Base-by-base conservation (phyloP, 2,113 vertebrate genomes). In the Lipotes vexillifer region DNA sequence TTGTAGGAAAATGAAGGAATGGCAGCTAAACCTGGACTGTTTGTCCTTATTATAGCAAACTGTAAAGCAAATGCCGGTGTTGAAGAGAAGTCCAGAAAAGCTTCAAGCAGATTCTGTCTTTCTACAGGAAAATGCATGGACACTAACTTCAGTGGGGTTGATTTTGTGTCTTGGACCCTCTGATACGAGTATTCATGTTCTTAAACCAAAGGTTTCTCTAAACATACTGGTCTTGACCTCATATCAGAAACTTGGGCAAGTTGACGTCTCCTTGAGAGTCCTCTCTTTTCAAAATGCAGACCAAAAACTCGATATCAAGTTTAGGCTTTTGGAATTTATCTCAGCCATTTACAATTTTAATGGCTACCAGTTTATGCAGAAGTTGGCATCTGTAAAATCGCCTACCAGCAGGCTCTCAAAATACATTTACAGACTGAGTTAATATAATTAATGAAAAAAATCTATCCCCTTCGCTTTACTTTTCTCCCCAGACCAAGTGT, bases 281-380 rank as follows among this genome's bases (percentile, higher is more conserved):
- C 77, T 97, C 38, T 97, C 94, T 83, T 95, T 82, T 86, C 38
- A 93, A 61, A 63, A 29, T 65, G 29, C 85, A 95, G 90, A 88
- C 65, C 33, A 65, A 92, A 96, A 81, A 49, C 10, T 63, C 59
- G 13, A 27, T 55, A 88, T 71, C 72, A 94, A 46, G 12, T 52
- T 94, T 91, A 33, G 17, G 59, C 29, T 92, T 98, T 92, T 96
- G 92, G 52, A 96, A 82, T 98, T 97, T 97, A 49, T 94, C 85
- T 87, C 90, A 23, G 21, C n/a, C 80, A 33, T 57, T 97, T 80
- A 46, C 6, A 96, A 49, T 93, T 95, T 95, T 98, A 98, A 94
- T 72, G 95, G 59, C 29, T 95, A 88, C 93, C 88, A 93, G 80
- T 93, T 86, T 90, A 68, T 84, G n/a, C 13, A 63, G 77, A 97